Conservation (phyloP, 2,797 vertebrate genomes). For the Ataeniobius toweri region DNA sequence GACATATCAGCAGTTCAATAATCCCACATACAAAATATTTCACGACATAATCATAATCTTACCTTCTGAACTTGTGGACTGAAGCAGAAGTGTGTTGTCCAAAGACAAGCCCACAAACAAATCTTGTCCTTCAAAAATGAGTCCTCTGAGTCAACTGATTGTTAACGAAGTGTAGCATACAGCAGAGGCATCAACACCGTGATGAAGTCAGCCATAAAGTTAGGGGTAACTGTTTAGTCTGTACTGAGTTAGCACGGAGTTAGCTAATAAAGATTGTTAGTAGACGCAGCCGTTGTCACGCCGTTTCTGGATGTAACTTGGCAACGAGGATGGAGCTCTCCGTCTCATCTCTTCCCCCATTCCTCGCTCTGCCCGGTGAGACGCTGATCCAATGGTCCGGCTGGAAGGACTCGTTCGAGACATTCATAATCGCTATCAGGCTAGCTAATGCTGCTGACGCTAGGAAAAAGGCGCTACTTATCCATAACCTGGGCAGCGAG, state of each 20-base stretch:
- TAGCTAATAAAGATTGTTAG: too few species aligned
- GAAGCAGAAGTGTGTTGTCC: not conserved
- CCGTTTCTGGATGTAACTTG: not conserved
- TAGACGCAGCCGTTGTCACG: not conserved
- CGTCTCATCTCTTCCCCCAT: not conserved
- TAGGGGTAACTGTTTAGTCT: too few species aligned
- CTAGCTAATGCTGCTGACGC: not conserved
- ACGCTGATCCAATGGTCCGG: not conserved
- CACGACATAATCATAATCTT: not conserved
- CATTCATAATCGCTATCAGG: not conserved
- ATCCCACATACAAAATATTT: not conserved
- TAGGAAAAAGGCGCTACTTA: not conserved
- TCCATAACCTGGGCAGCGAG: not conserved
- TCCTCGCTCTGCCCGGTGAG: not conserved
- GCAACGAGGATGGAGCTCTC: not conserved
- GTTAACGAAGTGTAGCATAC: too few species aligned
- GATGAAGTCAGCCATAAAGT: too few species aligned
- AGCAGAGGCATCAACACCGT: too few species aligned
- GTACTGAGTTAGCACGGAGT: too few species aligned
- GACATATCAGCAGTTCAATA: not conserved
- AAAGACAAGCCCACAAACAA: not conserved
- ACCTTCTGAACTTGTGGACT: not conserved
- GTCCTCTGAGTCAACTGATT: not conserved
- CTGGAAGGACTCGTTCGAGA: not conserved
- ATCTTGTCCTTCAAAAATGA: not conserved